These are phyloP conservation scores for Microplitis demolitor DNA, from an alignment of 1,140 invertebrate species.

Conservation along the genomic window DNA sequence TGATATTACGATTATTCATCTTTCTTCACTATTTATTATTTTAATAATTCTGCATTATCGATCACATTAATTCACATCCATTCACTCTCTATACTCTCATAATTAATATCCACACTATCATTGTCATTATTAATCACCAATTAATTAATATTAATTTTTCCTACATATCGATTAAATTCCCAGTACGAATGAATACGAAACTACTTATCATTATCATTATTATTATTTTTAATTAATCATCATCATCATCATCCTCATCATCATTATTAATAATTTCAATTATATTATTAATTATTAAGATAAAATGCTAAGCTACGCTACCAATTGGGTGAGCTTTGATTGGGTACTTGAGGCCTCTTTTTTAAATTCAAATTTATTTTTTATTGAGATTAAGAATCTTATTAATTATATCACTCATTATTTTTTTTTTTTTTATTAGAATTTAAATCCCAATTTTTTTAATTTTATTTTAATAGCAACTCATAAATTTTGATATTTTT, in stretches of 20 bases:
- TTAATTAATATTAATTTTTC: conserved; percentile 7
- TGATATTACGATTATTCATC: no score
- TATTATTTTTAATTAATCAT: background rate
- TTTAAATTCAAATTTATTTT: background rate
- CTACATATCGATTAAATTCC: conserved; percentile 34
- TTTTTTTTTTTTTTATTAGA: background rate
- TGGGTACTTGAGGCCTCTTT: conserved; percentile 6
- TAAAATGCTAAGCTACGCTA: conserved; percentile 44
- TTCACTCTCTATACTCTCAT: background rate
- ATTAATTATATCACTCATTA: background rate
- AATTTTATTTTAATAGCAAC: no score
- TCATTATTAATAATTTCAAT: background rate
- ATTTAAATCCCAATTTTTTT: no score
- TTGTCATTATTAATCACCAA: background rate
- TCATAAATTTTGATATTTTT: no score
- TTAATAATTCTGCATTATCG: no score
- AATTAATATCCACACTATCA: background rate
- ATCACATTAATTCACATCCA: no score
- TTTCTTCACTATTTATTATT: no score
- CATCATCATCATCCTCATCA: background rate
- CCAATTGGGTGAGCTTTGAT: conserved; percentile 12
- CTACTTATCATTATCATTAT: conserved; percentile 42
- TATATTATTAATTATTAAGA: conserved; percentile 5
- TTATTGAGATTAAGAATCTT: no score
- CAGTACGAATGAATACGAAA: conserved; percentile 49